Base-by-base conservation (phyloP, 2,113 vertebrate genomes). In the Ailuropoda melanoleuca region DNA sequence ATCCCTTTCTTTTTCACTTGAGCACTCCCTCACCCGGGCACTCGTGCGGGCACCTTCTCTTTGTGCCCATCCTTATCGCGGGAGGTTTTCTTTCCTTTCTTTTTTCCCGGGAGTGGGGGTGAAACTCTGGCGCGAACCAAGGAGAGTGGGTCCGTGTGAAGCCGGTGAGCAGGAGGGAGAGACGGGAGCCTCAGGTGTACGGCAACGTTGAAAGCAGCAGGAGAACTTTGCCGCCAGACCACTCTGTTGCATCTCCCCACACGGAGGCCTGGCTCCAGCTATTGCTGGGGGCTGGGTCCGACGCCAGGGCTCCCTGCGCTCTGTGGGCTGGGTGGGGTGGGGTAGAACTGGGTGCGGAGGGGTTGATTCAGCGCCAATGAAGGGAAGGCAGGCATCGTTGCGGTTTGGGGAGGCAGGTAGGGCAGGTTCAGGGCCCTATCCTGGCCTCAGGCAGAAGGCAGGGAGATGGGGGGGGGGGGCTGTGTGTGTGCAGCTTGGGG, bases 171-270 rank as follows among this genome's bases (percentile, higher is more conserved):
- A 26, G 29, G 77, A 87, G 74, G 62, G 26, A 80, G 55, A 81
- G 86, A 43, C 48, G 2, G 37, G 66, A 88, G 48, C 95, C 24
- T 12, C 55, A 46, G 97, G 64, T 48, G 77, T 55, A 90, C 8
- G n/a, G 81, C 92, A 86, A 50, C 81, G 50, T 64, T 62, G 85
- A 92, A 96, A 97, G 78, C 93, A 86, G 92, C 91, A 62, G 91
- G 96, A 96, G 97, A 99, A 99, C 98, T 99, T 99, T 97, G 48
- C 97, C 70, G 78, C 96, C 97, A 97, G 97, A 98, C 97, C 98
- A 98, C 98, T 98, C 98, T 94, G 93, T 84, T 98, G 88, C 95
- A 11, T 88, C 72, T 94, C 19, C 10, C n/a, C 89, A 93, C 82
- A 62, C 0, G 15, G 9, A 89, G 92, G 78, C 88, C 93, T 86